A percentile compares a stretch with the other conserved stretches of the same genome.
phyloP scores from a whole-genome alignment of 2,888 invertebrate genomes.

The Byasa hedistus region DNA sequence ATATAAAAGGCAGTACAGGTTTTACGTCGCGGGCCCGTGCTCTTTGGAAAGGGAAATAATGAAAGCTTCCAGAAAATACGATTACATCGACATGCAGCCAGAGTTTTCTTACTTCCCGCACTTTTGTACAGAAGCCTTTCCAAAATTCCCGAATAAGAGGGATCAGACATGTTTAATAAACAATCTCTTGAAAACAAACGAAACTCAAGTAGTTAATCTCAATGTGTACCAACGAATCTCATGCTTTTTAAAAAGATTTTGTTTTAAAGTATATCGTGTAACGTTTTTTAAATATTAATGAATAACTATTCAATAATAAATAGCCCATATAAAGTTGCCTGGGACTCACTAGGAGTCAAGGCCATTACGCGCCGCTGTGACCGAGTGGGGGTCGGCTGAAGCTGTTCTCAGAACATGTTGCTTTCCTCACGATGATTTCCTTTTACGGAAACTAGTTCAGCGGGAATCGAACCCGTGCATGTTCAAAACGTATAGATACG shows the following conservation, averaged over 20 bases:
- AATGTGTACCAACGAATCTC: conserved; percentile 64
- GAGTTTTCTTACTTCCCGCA: conserved; percentile 86
- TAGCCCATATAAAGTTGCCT: no score
- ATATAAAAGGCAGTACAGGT: conserved; percentile 80
- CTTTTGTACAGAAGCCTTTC: conserved; percentile 86
- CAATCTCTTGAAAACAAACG: conserved; percentile 45
- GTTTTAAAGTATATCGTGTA: conserved; percentile 66
- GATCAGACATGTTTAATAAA: conserved; percentile 58
- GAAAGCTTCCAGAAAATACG: conserved; percentile 58
- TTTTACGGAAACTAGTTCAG: no score
- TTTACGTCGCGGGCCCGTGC: conserved; percentile 86
- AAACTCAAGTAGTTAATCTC: conserved; percentile 62
- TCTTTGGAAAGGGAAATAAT: conserved; percentile 81
- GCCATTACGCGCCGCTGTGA: no score
- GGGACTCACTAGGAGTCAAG: no score
- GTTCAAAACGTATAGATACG: no score
- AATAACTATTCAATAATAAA: background rate
- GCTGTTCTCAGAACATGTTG: no score
- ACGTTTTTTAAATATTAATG: conserved; percentile 38
- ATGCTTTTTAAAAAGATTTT: conserved; percentile 70
- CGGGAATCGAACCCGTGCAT: no score
- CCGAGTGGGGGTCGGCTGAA: no score
- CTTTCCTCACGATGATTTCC: no score
- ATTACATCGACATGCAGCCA: conserved; percentile 71
- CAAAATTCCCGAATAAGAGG: conserved; percentile 68